Percentiles rank a stretch among this genome's conserved stretches.
Conservation (phyloP, 1,140 invertebrate genomes). For the Dreissena rostriformis region DNA sequence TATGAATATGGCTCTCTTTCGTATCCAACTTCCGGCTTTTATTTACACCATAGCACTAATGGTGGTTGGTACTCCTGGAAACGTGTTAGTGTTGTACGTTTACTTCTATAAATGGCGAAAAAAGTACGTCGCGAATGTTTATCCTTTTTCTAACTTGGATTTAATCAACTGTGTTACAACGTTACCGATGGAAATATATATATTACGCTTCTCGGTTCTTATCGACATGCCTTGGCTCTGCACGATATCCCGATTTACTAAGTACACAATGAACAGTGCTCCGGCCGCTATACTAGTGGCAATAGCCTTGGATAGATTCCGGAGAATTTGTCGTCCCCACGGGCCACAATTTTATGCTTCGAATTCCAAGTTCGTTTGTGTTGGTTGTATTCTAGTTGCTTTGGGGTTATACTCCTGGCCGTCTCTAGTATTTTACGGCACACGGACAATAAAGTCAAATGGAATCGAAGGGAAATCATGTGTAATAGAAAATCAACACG, state of each 20-base stretch:
- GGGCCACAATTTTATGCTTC: conserved; percentile 18
- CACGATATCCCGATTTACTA: conserved; percentile 36
- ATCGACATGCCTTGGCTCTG: conserved; percentile 13
- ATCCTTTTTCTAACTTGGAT: conserved; percentile 54
- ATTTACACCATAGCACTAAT: conserved; percentile 26
- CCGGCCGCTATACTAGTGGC: conserved; percentile 25
- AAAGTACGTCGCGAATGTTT: conserved; percentile 47
- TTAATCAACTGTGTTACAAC: conserved; percentile 38
- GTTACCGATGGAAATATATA: conserved; percentile 50
- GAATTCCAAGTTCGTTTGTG: conserved; percentile 12
- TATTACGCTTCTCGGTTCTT: conserved; percentile 25
- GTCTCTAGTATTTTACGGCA: conserved; percentile 34
- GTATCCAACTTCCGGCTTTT: conserved; percentile 36
- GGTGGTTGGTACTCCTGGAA: conserved; percentile 47
- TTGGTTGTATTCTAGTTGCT: conserved; percentile 17
- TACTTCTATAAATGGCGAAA: conserved; percentile 52
- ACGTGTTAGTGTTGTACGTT: conserved; percentile 48
- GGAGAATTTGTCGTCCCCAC: conserved; percentile 41
- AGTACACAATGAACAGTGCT: conserved; percentile 26
- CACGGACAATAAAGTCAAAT: conserved; percentile 2
- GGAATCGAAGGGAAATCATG: conserved; percentile 13
- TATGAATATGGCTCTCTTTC: neutral
- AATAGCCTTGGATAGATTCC: conserved; percentile 35
- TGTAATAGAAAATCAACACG: conserved; percentile 27
- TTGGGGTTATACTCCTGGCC: conserved; percentile 20